Percentiles rank a stretch among this genome's conserved stretches.
Conservation (phyloP, 2,113 vertebrate genomes). For the Dicentrarchus labrax region DNA sequence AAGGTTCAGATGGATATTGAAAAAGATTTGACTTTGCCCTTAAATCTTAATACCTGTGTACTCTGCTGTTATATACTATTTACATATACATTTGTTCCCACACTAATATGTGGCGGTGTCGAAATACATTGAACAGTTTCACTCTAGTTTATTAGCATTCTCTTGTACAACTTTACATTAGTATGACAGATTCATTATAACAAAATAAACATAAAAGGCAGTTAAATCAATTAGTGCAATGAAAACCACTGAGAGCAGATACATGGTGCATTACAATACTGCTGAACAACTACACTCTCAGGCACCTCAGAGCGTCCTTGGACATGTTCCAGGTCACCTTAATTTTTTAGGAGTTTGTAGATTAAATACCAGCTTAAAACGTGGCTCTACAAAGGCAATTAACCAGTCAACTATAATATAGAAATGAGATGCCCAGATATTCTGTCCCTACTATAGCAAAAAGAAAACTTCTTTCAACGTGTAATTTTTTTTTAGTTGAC, state of each 20-base stretch:
- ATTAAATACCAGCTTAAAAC: background rate
- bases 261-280: conserved; percentile 37
- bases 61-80: background rate
- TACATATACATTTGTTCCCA: background rate
- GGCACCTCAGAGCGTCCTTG: conserved; percentile 20
- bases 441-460: background rate
- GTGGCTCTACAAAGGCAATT: conserved; percentile 15
- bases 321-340: conserved; percentile 41
- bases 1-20: background rate
- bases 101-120: background rate
- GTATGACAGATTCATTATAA: conserved; percentile 51
- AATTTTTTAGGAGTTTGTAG: conserved; percentile 14
- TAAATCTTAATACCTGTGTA: background rate
- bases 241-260: conserved; percentile 61
- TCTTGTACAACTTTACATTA: conserved; percentile 74
- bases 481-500: background rate
- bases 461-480: background rate
- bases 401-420: background rate
- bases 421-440: background rate
- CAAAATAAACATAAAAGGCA: conserved; percentile 74
- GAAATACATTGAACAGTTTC: conserved; percentile 17
- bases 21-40: background rate
- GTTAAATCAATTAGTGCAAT: conserved; percentile 74
- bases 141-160: conserved; percentile 75
- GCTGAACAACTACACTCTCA: conserved; percentile 29